Conservation (phyloP, 2,113 vertebrate species). For the Mobula birostris region DNA sequence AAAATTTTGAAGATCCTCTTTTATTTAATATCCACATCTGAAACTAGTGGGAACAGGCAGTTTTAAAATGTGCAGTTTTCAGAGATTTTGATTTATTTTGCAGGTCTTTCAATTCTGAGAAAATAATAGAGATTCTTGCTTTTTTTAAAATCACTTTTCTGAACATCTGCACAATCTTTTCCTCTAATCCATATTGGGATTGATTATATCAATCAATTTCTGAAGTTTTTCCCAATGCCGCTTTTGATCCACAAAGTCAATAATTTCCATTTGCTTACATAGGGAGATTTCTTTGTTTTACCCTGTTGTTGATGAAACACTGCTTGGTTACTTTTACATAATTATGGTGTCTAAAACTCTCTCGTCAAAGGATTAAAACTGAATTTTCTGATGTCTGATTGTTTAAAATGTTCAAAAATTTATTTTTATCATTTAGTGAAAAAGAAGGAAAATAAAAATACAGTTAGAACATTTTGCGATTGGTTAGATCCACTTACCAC, state of each 20-base stretch:
- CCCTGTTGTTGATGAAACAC: background rate
- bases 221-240: background rate
- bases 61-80: background rate
- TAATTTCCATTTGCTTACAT: constrained; percentile 10
- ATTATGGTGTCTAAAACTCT: background rate
- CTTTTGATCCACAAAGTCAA: background rate
- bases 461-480: background rate
- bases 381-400: background rate
- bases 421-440: background rate
- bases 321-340: background rate
- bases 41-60: background rate
- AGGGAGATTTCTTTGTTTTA: background rate
- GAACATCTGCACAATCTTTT: background rate
- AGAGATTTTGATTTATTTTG: background rate
- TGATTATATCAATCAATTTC: background rate
- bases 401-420: background rate
- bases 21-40: background rate
- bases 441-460: background rate
- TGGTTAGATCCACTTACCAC: background rate
- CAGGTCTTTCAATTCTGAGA: background rate
- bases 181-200: background rate
- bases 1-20: background rate
- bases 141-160: background rate
- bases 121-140: background rate
- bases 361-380: background rate